phyloP scores from a whole-genome alignment of 2,797 vertebrate species.

The Erpetoichthys calabaricus region DNA sequence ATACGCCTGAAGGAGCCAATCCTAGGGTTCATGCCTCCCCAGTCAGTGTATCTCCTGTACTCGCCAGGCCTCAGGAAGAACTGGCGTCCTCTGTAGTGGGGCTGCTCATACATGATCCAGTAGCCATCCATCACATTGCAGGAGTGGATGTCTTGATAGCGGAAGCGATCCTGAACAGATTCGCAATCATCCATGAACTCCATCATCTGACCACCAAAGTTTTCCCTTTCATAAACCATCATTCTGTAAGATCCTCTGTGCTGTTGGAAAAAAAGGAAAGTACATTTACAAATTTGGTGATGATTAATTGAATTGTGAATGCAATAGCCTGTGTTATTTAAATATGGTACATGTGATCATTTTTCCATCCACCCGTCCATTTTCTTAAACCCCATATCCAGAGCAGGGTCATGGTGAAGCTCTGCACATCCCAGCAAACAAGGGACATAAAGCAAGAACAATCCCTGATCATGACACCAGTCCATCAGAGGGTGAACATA shows the following conservation, averaged over 20 bases:
- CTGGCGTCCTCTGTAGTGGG: conserved; percentile 3
- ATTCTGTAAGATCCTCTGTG: neutral
- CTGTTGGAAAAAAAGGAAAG: neutral
- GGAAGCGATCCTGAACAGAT: neutral
- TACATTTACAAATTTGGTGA: too few relatives aligned
- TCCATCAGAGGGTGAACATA: too few relatives aligned
- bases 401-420: too few relatives aligned
- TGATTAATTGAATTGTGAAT: too few relatives aligned
- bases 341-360: too few relatives aligned
- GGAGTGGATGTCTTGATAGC: neutral
- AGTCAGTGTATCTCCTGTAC: conserved; percentile 1
- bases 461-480: too few relatives aligned
- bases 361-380: too few relatives aligned
- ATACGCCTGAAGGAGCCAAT: conserved; percentile 2
- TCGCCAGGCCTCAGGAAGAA: conserved; percentile 2
- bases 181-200: neutral
- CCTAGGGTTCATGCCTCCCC: neutral
- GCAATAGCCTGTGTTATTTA: too few relatives aligned
- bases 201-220: neutral
- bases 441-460: too few relatives aligned
- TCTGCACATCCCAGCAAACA: too few relatives aligned
- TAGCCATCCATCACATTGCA: conserved; percentile 1
- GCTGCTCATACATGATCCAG: conserved; percentile 4
- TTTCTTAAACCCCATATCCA: too few relatives aligned
- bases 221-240: neutral